Percentiles rank a stretch among this genome's conserved stretches.
phyloP scores from a whole-genome alignment of 2,797 vertebrate genomes.

The Pristis pectinata region DNA sequence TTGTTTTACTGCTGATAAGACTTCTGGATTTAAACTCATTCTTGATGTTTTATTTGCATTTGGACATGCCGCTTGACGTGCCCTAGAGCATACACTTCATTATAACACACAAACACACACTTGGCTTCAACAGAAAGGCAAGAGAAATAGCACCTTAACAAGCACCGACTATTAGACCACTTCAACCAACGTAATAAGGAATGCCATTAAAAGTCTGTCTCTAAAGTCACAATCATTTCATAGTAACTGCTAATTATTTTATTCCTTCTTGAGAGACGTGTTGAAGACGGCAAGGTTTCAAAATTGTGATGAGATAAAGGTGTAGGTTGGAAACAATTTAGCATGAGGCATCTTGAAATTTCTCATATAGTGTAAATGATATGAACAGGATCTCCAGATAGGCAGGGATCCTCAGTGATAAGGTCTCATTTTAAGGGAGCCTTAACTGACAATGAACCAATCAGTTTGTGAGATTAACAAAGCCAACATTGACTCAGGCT shows the following conservation, averaged over 20 bases:
- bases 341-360: too few relatives aligned
- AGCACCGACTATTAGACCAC: background rate
- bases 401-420: too few relatives aligned
- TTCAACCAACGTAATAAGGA: background rate
- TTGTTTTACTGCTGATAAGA: background rate
- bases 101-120: background rate
- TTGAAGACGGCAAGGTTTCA: background rate
- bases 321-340: too few relatives aligned
- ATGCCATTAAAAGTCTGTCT: background rate
- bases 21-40: background rate
- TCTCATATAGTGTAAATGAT: too few relatives aligned
- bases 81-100: background rate
- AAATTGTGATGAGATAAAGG: background rate
- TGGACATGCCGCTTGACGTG: background rate
- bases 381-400: too few relatives aligned
- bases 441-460: too few relatives aligned
- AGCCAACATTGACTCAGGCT: too few relatives aligned
- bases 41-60: slow-evolving; percentile 19
- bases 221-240: background rate
- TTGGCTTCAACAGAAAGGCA: background rate
- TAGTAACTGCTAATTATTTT: background rate
- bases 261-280: background rate
- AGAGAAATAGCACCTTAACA: background rate
- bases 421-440: too few relatives aligned
- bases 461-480: too few relatives aligned